Percentiles rank a stretch among this genome's conserved stretches.
phyloP scores from a whole-genome alignment of 2,888 invertebrate genomes.

The Drosophila macrospina region DNA sequence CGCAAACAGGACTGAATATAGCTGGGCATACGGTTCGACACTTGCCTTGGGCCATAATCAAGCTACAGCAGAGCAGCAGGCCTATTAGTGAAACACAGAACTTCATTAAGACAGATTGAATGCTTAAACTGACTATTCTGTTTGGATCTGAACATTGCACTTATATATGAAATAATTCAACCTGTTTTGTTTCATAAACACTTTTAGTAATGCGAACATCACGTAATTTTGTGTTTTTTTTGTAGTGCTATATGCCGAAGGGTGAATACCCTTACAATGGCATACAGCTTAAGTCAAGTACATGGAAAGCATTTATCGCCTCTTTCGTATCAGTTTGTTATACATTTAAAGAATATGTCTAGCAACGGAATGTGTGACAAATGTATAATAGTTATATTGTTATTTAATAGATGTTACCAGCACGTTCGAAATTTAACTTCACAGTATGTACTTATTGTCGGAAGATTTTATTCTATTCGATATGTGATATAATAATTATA shows the following conservation, averaged over 20 bases:
- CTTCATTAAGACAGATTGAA: constrained; percentile 19
- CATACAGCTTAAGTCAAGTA: no score
- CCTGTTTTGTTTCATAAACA: no score
- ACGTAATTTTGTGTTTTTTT: no score
- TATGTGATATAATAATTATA: constrained; percentile 3
- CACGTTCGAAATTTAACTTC: background rate
- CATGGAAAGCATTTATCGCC: no score
- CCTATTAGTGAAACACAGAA: constrained; percentile 20
- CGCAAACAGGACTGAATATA: constrained; percentile 29
- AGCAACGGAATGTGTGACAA: no score
- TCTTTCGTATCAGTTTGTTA: no score
- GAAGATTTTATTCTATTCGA: constrained; percentile 10
- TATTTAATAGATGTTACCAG: background rate
- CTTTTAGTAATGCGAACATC: background rate
- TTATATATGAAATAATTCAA: constrained; percentile 26
- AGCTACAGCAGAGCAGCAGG: constrained; percentile 31
- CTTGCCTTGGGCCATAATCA: background rate
- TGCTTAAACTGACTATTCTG: background rate
- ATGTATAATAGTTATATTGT: no score
- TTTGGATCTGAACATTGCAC: background rate
- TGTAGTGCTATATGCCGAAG: no score
- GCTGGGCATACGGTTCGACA: constrained; percentile 37
- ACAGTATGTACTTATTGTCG: background rate
- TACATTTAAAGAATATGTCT: no score
- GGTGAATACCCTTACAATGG: no score